Percentiles rank a stretch among this genome's conserved stretches.
These are phyloP conservation scores for Chlorodrepanis virens DNA, from an alignment of 2,113 vertebrate species.

Conservation along the genomic window DNA sequence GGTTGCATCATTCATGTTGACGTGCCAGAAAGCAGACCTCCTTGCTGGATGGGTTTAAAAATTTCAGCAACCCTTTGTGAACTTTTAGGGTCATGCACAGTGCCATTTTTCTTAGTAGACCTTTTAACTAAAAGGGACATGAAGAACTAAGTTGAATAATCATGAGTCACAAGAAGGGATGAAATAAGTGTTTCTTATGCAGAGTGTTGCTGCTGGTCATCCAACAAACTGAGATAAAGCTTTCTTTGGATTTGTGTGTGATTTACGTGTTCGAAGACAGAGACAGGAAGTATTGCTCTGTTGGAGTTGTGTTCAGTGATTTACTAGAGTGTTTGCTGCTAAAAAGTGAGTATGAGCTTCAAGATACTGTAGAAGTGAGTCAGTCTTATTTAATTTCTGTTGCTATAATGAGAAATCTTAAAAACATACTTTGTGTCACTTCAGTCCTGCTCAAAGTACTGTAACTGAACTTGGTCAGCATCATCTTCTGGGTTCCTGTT, in stretches of 20 bases:
- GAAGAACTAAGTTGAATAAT: not conserved
- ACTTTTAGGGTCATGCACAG: not conserved
- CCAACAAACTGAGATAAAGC: not conserved
- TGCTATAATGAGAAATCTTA: not conserved
- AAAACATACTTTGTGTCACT: not conserved
- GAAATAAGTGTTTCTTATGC: not conserved
- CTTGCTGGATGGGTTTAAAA: not conserved
- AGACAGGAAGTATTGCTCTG: not conserved
- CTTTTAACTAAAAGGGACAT: not conserved
- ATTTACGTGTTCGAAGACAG: not conserved
- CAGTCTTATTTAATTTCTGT: not conserved
- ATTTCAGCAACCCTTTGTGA: not conserved
- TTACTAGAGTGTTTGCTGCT: not conserved
- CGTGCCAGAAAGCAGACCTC: not conserved
- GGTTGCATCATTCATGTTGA: not conserved
- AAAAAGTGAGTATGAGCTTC: not conserved
- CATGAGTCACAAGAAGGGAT: not conserved
- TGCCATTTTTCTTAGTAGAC: not conserved
- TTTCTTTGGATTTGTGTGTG: not conserved
- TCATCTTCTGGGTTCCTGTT: not conserved
- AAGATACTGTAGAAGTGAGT: not conserved
- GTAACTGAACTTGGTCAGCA: not conserved
- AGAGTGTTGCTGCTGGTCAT: not conserved
- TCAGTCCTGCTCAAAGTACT: not conserved
- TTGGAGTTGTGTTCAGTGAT: not conserved